phyloP scores from a whole-genome alignment of 2,797 vertebrate genomes.

The Bradypus variegatus region DNA sequence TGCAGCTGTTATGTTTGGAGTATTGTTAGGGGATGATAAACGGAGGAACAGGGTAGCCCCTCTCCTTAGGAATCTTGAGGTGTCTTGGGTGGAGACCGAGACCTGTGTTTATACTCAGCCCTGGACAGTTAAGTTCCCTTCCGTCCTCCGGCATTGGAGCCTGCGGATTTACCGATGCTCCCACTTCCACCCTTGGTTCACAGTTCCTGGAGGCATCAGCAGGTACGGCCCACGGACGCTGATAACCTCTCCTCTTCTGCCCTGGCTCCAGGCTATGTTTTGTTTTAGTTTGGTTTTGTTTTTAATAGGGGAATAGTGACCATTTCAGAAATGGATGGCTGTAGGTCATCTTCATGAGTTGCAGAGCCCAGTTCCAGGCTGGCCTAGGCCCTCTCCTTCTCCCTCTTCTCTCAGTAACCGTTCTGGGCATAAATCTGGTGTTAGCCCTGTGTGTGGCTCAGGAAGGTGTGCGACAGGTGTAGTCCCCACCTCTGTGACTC shows the following conservation, averaged over 20 bases:
- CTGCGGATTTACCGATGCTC: background rate
- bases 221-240: background rate
- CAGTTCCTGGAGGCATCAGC: background rate
- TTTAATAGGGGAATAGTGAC: background rate
- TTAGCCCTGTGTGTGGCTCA: background rate
- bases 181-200: background rate
- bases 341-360: background rate
- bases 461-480: background rate
- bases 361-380: background rate
- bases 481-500: background rate
- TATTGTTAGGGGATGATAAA: background rate
- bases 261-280: background rate
- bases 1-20: background rate
- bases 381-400: background rate
- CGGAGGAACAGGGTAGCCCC: background rate
- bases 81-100: background rate
- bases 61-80: background rate
- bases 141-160: background rate
- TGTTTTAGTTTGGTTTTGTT: background rate
- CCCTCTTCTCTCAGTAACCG: background rate
- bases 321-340: background rate
- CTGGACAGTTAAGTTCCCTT: background rate
- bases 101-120: background rate
- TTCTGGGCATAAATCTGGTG: background rate
- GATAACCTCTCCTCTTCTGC: background rate